Percentiles rank a stretch among this genome's conserved stretches.
Evolutionary conservation across 2,113 vertebrate genomes (phyloP).

Genomic region (Lonchura striata): DNA sequence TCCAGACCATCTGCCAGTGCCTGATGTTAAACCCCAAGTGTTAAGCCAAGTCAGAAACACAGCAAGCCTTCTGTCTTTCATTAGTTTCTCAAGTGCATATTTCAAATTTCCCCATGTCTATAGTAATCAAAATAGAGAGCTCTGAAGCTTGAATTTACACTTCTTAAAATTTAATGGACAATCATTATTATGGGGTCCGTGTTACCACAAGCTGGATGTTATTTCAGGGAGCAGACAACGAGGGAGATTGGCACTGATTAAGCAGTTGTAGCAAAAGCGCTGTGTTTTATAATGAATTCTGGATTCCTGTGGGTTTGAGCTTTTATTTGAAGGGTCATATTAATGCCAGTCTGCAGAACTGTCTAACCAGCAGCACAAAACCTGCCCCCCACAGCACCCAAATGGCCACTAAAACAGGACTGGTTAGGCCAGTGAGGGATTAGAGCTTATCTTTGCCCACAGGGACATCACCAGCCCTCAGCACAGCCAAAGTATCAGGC

Average conservation of each 20-base stretch:
- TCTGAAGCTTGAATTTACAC: background rate
- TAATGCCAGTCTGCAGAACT: background rate
- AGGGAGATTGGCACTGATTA: background rate
- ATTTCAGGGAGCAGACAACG: background rate
- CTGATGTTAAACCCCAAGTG: slow-evolving; percentile 80
- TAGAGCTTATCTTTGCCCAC: background rate
- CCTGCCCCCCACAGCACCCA: background rate
- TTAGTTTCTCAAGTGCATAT: background rate
- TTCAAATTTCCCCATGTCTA: background rate
- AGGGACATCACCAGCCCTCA: background rate
- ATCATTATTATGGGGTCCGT: background rate
- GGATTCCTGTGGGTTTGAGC: background rate
- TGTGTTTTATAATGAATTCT: background rate
- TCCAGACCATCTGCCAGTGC: slow-evolving; percentile 84
- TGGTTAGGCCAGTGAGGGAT: background rate
- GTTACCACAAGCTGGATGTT: background rate
- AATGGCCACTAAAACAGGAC: background rate
- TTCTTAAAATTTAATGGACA: background rate
- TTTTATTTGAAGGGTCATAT: background rate
- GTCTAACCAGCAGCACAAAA: background rate
- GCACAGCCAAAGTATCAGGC: background rate
- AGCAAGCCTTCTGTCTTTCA: background rate
- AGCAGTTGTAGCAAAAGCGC: background rate
- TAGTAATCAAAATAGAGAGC: background rate
- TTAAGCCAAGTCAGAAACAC: slow-evolving; percentile 53